These are phyloP conservation scores for Aphyosemion australe DNA, from an alignment of 2,113 vertebrate genomes.

Conservation along the genomic window DNA sequence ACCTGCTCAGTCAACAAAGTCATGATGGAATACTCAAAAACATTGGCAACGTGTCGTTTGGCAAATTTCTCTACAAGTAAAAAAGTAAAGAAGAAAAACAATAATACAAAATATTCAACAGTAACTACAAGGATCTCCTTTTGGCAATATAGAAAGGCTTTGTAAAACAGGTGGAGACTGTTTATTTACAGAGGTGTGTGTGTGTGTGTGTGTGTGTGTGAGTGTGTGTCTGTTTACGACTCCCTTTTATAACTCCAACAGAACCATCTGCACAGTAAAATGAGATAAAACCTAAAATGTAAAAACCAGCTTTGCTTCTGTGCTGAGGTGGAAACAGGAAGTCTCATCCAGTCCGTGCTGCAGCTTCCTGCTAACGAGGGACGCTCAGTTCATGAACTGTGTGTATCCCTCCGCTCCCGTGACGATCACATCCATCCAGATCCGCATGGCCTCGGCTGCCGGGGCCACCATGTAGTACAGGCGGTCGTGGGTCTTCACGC, in stretches of 20 bases:
- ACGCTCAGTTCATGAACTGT: conserved; percentile 90
- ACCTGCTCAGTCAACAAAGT: conserved; percentile 17
- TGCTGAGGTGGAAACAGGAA: conserved; percentile 37
- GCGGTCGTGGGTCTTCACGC: conserved; percentile 96
- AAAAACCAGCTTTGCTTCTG: conserved; percentile 42
- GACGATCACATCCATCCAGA: conserved; percentile 99
- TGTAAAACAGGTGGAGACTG: conserved; percentile 54
- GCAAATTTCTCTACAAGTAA: conserved; percentile 60
- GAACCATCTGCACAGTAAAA: conserved; percentile 43
- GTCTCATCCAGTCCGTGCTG: conserved; percentile 41
- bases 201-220: conserved; percentile 12
- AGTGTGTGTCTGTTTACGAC: conserved; percentile 29
- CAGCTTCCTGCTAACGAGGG: conserved; percentile 47
- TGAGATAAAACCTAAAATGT: conserved; percentile 42
- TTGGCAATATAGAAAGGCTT: conserved; percentile 75
- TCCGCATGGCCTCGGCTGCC: conserved; percentile 93
- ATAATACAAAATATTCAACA: conserved; percentile 61
- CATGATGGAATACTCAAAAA: conserved; percentile 51
- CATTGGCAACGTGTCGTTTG: conserved; percentile 75
- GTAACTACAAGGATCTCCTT: conserved; percentile 69
- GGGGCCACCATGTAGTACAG: conserved; percentile 97
- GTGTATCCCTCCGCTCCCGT: conserved; percentile 97
- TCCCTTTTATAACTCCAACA: conserved; percentile 75
- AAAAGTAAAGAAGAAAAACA: conserved; percentile 46
- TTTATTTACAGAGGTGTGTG: conserved; percentile 64